Evolutionary conservation across 2,797 vertebrate species (phyloP).

Genomic region (Percopsis omiscomaycus): DNA sequence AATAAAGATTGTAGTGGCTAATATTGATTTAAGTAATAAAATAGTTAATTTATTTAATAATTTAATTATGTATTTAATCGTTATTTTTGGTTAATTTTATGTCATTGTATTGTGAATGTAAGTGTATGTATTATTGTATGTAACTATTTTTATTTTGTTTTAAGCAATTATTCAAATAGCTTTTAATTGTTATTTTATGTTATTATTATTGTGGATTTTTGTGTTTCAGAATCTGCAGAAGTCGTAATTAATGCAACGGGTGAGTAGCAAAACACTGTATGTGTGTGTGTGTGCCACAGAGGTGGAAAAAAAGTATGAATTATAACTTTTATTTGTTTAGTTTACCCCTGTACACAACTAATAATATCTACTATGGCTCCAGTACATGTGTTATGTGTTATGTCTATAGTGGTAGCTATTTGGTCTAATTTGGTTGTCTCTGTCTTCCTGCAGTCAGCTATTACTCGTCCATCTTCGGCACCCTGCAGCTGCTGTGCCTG

Average conservation of each 20-base stretch:
- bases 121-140: not conserved
- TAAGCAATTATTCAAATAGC: not conserved
- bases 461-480: slow-evolving; percentile 89
- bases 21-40: too few relatives aligned
- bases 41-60: too few relatives aligned
- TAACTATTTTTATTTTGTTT: too few relatives aligned
- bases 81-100: too few relatives aligned
- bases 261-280: slow-evolving; percentile 48
- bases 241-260: slow-evolving; percentile 50
- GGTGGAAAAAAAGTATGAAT: too few relatives aligned
- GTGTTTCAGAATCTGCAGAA: slow-evolving; percentile 55
- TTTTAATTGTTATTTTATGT: slow-evolving; percentile 10
- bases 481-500: slow-evolving; percentile 87
- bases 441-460: slow-evolving; percentile 74
- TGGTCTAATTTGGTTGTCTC: not conserved
- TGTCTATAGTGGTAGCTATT: not conserved
- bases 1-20: too few relatives aligned
- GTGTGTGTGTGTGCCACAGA: slow-evolving; percentile 6
- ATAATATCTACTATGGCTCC: too few relatives aligned
- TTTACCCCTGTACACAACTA: too few relatives aligned
- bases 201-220: slow-evolving; percentile 11
- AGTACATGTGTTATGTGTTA: too few relatives aligned
- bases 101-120: too few relatives aligned
- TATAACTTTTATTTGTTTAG: too few relatives aligned
- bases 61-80: too few relatives aligned